A percentile compares a stretch with the other conserved stretches of the same genome.
Evolutionary conservation across 2,113 vertebrate species (phyloP).

Genomic region (Psilopogon haemacephalus): DNA sequence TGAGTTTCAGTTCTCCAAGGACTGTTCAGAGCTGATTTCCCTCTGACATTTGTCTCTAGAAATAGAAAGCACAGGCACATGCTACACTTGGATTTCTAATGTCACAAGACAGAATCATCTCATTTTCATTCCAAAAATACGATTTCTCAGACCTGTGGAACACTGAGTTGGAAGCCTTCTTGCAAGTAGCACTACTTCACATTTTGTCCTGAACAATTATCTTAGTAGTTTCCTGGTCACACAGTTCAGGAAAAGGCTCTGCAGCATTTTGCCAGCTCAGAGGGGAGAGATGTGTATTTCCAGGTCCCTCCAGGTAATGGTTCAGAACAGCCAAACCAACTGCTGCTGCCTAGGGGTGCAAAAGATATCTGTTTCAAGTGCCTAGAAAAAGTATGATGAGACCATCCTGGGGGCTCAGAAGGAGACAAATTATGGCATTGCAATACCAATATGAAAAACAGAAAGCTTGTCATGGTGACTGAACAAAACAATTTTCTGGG

Average conservation of each 20-base stretch:
- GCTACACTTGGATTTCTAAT: neutral
- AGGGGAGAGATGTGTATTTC: neutral
- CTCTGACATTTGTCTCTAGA: neutral
- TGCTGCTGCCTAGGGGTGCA: neutral
- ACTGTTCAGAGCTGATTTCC: neutral
- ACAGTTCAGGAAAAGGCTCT: neutral
- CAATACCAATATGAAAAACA: neutral
- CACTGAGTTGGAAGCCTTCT: neutral
- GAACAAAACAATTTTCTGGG: neutral
- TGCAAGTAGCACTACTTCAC: neutral
- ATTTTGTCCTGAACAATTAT: neutral
- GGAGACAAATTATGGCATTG: neutral
- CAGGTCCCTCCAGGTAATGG: neutral
- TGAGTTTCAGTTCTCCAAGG: neutral
- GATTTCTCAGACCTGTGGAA: neutral
- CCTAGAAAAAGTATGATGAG: neutral
- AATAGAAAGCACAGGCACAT: neutral
- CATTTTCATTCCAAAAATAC: neutral
- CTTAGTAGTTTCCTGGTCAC: neutral
- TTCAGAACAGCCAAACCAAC: neutral
- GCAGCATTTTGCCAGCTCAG: neutral
- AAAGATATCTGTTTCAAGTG: neutral
- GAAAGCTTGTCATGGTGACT: neutral
- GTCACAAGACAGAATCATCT: neutral
- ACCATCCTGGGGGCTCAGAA: neutral